Base-by-base conservation (phyloP, 2,113 vertebrate species). In the Anas platyrhynchos region DNA sequence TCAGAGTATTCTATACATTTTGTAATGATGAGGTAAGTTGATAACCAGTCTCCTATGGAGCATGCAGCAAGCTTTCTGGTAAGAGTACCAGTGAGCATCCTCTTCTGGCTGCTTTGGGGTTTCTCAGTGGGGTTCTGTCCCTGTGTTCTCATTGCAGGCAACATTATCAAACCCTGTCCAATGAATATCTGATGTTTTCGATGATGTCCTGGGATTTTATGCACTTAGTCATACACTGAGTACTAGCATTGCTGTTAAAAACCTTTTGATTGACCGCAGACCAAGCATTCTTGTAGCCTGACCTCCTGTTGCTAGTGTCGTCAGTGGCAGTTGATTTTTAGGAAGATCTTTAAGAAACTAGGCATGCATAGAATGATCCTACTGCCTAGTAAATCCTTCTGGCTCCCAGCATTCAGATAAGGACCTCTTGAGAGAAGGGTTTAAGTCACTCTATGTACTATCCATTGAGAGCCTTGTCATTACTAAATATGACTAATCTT, bases 201-300 rank as follows among this genome's bases (percentile, higher is more conserved):
- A 67, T 43, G 16, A 46, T 17, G 3, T 31, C 61, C 58, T 22
- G 14, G 5, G 2, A 46, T 91, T 76, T 85, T 52, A 1, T 6
- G 63, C 22, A 2, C 4, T 36, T 31, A 18, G 0, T 2, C 26
- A 52, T 59, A 14, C 0, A 1, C n/a, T n/a, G 38, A 85, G 10
- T 31, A 27, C 9, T 55, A 6, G 7, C 44, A 20, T 7, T 89
- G 18, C 54, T 75, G 10, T 34, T 65, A 20, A 55, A 77, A 72
- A 3, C 2, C 9, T 48, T 34, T 32, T 22, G 3, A 3, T 29
- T 74, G 32, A 27, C 46, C 38, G 11, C 16, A 66, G 55, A 17
- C 2, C 23, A 54, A 34, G 41, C 8, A 48, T 20, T 52, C 9
- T 20, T 18, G 4, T 44, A 52, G n/a, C 27, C 34, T 3, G 1